These are phyloP conservation scores for Xyliphius kryptos DNA, from an alignment of 2,113 vertebrate genomes.

Conservation along the genomic window DNA sequence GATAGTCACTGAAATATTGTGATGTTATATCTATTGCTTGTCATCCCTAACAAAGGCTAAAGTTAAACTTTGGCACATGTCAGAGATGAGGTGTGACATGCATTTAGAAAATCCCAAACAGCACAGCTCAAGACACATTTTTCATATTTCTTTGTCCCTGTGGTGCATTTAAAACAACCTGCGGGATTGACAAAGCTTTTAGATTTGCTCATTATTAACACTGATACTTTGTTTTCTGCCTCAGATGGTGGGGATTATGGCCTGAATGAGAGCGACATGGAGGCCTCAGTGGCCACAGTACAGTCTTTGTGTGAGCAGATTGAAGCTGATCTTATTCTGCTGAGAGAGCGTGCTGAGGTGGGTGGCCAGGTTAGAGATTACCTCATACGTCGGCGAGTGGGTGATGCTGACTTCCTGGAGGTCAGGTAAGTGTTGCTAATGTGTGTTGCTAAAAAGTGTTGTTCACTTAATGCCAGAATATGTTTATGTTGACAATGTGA, in stretches of 20 bases:
- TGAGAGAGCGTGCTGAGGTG: constrained; percentile 82
- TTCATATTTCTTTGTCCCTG: no score
- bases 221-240: neutral
- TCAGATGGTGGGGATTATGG: constrained; percentile 93
- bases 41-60: no score
- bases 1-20: no score
- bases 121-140: no score
- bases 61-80: no score
- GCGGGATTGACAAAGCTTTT: no score
- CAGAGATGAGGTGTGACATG: no score
- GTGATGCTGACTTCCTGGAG: constrained; percentile 97
- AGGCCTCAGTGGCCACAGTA: constrained; percentile 88
- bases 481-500: neutral
- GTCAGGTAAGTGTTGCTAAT: constrained; percentile 76
- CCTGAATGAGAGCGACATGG: constrained; percentile 88
- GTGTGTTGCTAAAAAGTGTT: no score
- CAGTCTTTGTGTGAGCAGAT: constrained; percentile 91
- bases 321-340: constrained; percentile 83
- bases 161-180: no score
- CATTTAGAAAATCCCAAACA: no score
- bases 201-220: neutral
- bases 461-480: neutral
- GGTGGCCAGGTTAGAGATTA: constrained; percentile 89
- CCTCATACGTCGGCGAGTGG: constrained; percentile 87
- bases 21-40: no score